Percentiles rank a stretch among this genome's conserved stretches.
Evolutionary conservation across 2,113 vertebrate species (phyloP).

Genomic region (Ramphastos sulfuratus): DNA sequence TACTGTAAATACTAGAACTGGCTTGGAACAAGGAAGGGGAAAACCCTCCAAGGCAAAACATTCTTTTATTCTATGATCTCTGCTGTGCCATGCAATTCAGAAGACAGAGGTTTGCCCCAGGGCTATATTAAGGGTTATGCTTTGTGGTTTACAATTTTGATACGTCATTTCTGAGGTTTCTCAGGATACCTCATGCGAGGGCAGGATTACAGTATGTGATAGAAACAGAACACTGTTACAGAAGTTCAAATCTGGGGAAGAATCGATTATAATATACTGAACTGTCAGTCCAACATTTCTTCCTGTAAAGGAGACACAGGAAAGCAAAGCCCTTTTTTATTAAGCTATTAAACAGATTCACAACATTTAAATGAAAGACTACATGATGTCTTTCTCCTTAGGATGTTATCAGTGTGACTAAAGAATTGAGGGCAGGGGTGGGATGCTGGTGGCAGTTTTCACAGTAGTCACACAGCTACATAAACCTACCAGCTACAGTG

Average conservation of each 20-base stretch:
- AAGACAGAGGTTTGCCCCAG: constrained; percentile 51
- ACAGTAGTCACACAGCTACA: neutral
- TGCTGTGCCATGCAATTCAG: constrained; percentile 20
- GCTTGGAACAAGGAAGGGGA: constrained; percentile 11
- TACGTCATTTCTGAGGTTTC: constrained; percentile 55
- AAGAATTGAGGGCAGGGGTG: neutral
- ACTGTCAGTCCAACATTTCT: neutral
- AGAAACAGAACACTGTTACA: constrained; percentile 23
- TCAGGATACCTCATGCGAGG: constrained; percentile 24
- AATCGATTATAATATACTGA: neutral
- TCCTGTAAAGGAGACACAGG: neutral
- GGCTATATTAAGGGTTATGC: constrained; percentile 35
- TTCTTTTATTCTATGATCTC: constrained; percentile 31
- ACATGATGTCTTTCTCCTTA: neutral
- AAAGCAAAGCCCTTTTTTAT: neutral
- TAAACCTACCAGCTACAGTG: neutral
- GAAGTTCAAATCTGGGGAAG: neutral
- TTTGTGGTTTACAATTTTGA: constrained; percentile 64
- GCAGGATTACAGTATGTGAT: neutral
- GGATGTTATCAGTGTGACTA: neutral
- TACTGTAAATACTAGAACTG: constrained; percentile 61
- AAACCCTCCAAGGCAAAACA: constrained; percentile 44
- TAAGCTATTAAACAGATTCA: neutral
- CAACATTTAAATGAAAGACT: neutral
- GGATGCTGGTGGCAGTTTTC: neutral